phyloP scores from a whole-genome alignment of 2,797 vertebrate species.

The Zalophus californianus region DNA sequence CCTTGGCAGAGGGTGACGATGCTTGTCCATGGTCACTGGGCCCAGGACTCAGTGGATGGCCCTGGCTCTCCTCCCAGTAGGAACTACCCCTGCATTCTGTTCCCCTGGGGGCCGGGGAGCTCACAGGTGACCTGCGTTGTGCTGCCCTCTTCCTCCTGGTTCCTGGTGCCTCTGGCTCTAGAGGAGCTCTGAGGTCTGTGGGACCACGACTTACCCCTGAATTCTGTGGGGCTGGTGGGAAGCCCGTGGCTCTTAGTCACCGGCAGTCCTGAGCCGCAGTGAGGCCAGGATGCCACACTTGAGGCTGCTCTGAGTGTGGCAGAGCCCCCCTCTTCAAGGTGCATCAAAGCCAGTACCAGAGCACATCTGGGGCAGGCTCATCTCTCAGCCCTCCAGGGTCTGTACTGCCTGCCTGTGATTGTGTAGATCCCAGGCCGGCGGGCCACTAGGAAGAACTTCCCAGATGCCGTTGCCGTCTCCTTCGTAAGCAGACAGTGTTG shows the following conservation, averaged over 20 bases:
- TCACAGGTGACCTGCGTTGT: accelerated
- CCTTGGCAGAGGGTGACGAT: not conserved
- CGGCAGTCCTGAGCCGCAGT: accelerated
- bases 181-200: too few relatives aligned
- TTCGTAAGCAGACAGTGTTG: accelerated
- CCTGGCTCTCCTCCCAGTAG: not conserved
- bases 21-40: accelerated
- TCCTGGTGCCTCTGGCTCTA: not conserved
- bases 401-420: not conserved
- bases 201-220: accelerated
- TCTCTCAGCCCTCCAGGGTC: not conserved
- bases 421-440: accelerated
- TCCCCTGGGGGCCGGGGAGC: not conserved
- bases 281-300: accelerated
- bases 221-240: not conserved
- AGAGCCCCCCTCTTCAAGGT: too few relatives aligned
- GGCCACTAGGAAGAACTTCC: not conserved
- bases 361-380: not conserved
- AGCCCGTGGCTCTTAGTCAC: not conserved
- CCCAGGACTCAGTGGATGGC: not conserved
- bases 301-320: accelerated
- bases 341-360: accelerated
- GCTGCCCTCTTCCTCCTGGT: too few relatives aligned
- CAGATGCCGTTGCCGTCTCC: accelerated
- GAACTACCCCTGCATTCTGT: accelerated